Conservation (phyloP, 2,888 invertebrate genomes). For the Hydropsyche betteni region DNA sequence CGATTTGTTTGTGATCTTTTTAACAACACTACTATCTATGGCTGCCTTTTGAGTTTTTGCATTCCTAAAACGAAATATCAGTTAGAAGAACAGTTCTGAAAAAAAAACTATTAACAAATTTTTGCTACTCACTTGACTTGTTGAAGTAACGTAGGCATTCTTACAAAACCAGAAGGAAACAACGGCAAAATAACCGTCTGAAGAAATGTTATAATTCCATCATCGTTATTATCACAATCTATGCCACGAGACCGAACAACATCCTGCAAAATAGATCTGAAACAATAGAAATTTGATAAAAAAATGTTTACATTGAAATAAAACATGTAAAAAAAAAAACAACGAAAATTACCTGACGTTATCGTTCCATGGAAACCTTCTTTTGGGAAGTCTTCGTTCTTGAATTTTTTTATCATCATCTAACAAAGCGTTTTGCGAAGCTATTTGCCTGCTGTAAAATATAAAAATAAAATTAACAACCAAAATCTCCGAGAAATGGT, state of each 20-base stretch:
- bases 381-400: conserved; percentile 71
- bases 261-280: conserved; percentile 55
- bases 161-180: conserved; percentile 76
- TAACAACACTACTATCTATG: conserved; percentile 55
- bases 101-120: background rate
- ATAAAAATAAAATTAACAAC: background rate
- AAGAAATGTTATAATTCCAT: conserved; percentile 66
- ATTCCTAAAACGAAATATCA: conserved; percentile 58
- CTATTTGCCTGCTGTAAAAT: conserved; percentile 59
- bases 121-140: conserved; percentile 60
- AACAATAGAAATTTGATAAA: background rate
- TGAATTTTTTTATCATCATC: conserved; percentile 65
- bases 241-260: conserved; percentile 53
- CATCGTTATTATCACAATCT: conserved; percentile 59
- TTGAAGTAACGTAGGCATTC: conserved; percentile 65
- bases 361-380: conserved; percentile 78
- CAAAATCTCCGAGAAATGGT: background rate
- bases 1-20: conserved; percentile 25
- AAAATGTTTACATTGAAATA: background rate
- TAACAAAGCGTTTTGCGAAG: conserved; percentile 55
- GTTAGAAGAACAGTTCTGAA: background rate
- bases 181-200: conserved; percentile 69
- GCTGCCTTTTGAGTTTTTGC: conserved; percentile 59
- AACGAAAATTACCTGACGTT: conserved; percentile 64
- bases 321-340: conserved; percentile 3